Evolutionary conservation across 1,140 invertebrate species (phyloP).

Genomic region (Heliconius hewitsoni): DNA sequence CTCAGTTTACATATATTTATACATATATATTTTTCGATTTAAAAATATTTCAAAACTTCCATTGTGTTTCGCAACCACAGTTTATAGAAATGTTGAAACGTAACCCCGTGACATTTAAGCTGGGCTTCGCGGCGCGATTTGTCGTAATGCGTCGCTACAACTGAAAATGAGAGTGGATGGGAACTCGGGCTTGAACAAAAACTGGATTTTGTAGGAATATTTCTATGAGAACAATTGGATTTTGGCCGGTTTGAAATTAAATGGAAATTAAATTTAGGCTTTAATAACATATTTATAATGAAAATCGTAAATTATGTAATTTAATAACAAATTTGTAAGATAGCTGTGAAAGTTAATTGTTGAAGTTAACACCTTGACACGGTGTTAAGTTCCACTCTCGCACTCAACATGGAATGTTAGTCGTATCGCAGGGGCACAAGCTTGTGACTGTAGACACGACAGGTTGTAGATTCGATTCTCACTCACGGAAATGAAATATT

Average conservation of each 20-base stretch:
- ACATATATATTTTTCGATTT: neutral
- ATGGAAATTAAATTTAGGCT: neutral
- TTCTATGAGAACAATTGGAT: neutral
- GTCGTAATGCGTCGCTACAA: slow-evolving; percentile 29
- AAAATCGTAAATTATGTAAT: too few species aligned
- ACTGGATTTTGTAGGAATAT: neutral
- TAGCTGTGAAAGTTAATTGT: too few species aligned
- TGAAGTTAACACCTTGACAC: too few species aligned
- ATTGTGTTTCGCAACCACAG: neutral
- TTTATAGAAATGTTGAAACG: slow-evolving; percentile 22
- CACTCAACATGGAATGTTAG: too few species aligned
- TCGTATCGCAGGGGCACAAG: too few species aligned
- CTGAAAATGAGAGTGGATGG: slow-evolving; percentile 25
- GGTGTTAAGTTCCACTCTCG: too few species aligned
- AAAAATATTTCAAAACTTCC: neutral
- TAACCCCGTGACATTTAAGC: slow-evolving; percentile 23
- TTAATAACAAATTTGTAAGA: too few species aligned
- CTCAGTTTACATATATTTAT: neutral
- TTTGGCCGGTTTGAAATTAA: neutral
- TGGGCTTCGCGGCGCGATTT: slow-evolving; percentile 22
- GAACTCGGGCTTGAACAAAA: neutral
- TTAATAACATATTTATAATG: neutral
- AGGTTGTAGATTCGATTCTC: too few species aligned
- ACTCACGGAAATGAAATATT: too few species aligned
- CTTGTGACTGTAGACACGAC: too few species aligned